Conservation (phyloP, 2,113 vertebrate genomes). For the Acrocephalus arundinaceus region DNA sequence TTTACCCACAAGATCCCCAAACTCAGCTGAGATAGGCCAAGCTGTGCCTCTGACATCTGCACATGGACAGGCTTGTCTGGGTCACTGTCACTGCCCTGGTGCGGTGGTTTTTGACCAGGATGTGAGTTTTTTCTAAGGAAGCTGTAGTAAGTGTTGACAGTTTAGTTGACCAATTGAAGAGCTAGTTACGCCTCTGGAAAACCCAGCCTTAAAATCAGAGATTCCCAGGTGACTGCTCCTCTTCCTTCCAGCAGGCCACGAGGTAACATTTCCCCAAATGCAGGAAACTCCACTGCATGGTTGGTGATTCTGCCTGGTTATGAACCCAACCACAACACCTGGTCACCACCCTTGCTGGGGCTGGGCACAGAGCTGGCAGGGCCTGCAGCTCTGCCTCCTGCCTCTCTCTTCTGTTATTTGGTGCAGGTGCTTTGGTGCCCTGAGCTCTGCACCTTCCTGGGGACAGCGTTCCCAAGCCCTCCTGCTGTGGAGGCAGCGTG, state of each 20-base stretch:
- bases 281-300: no score
- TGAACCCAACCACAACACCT: no score
- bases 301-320: no score
- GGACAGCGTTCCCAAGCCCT: not conserved
- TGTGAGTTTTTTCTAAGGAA: no score
- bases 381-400: not conserved
- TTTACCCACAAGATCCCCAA: not conserved
- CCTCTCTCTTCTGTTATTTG: not conserved
- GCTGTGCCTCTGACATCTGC: not conserved
- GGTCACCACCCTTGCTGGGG: not conserved
- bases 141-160: no score
- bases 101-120: no score
- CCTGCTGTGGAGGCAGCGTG: accelerated
- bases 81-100: not conserved
- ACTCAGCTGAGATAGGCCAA: not conserved
- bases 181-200: no score
- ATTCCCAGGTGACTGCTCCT: no score
- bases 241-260: no score
- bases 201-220: no score
- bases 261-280: no score
- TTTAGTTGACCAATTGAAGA: no score
- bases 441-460: not conserved
- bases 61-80: not conserved
- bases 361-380: not conserved
- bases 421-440: not conserved